Base-by-base conservation (phyloP, 2,797 vertebrate genomes). In the Enteromius thamalakanensis region DNA sequence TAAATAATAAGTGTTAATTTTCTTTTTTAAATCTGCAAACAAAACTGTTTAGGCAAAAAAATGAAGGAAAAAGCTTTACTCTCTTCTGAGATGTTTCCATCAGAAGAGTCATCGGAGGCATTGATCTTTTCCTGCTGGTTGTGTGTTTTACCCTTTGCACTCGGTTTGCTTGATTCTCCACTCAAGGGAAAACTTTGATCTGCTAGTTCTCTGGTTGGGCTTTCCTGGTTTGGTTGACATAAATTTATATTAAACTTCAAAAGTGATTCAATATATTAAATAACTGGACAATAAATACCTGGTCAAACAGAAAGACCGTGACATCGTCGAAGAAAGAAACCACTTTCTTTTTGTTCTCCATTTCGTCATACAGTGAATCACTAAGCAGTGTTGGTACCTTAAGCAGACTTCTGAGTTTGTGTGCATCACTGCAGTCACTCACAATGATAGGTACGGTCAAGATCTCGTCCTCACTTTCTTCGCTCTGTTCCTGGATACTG, bases 251-350 rank as follows among this genome's bases (percentile, higher is more conserved):
- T 74, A 47, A n/a, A 62, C 11, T 29, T 58, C 17, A 76, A 26
- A 49, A 37, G 26, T 7, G 23, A 49, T 78, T 64, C 26, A 65
- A 37, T 64, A 79, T 79, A 9, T 37, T 4, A 53, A 75, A 68
- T 53, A 40, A 32, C 40, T 32, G 45, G 45, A 32, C 9, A 49
- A 32, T 2, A 65, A 65, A n/a, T 51, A 99, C 98, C 95, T 99
- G 97, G 91, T 99, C 97, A 0, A 99, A 99, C 90, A 99, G 93
- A 90, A 98, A 98, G 90, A 99, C 96, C 0, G 98, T 99, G 87
- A 99, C 98, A 0, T 99, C 96, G 0, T 99, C 97, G 0, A 96
- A 99, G 90, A 99, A 99, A 32, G 97, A 97, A 86, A 99, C 98
- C 0, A 96, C 97, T 89, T 98, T 99, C 92, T 95, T 99, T 93